Evolutionary conservation across 2,797 vertebrate genomes (phyloP).

Genomic region (Rhodeus uyekii): DNA sequence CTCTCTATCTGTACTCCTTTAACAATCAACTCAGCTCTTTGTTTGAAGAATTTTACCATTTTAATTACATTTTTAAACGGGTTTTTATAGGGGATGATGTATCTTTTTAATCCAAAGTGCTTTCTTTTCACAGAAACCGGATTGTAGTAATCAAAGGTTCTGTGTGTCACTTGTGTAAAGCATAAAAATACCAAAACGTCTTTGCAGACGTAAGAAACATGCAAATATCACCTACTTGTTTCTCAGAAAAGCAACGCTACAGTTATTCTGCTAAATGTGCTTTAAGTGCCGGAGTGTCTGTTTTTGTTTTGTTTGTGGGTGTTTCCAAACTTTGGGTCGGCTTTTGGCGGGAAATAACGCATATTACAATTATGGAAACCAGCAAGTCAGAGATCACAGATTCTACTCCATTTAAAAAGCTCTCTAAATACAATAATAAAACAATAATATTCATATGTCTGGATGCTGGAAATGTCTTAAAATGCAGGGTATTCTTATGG

Average conservation of each 20-base stretch:
- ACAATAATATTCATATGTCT: too few relatives aligned
- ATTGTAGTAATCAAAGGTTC: neutral
- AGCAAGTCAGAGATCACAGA: neutral
- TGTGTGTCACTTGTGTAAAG: neutral
- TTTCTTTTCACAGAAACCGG: neutral
- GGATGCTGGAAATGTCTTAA: neutral
- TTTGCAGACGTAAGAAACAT: too few relatives aligned
- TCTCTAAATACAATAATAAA: too few relatives aligned
- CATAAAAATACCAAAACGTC: neutral
- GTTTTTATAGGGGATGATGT: neutral
- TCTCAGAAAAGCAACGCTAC: neutral
- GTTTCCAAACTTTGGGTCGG: neutral
- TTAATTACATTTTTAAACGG: neutral
- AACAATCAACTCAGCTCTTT: neutral
- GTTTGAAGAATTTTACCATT: neutral
- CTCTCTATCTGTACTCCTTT: neutral
- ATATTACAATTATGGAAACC: accelerated
- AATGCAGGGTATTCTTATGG: neutral
- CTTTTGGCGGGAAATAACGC: neutral
- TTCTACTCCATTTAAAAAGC: too few relatives aligned
- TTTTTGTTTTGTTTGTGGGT: neutral
- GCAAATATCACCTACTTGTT: neutral
- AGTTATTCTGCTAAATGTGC: neutral
- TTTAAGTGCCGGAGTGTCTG: neutral
- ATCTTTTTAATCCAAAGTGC: neutral